Percentiles rank a stretch among this genome's conserved stretches.
These are phyloP conservation scores for Nezara viridula DNA, from an alignment of 2,888 invertebrate species.

Conservation along the genomic window DNA sequence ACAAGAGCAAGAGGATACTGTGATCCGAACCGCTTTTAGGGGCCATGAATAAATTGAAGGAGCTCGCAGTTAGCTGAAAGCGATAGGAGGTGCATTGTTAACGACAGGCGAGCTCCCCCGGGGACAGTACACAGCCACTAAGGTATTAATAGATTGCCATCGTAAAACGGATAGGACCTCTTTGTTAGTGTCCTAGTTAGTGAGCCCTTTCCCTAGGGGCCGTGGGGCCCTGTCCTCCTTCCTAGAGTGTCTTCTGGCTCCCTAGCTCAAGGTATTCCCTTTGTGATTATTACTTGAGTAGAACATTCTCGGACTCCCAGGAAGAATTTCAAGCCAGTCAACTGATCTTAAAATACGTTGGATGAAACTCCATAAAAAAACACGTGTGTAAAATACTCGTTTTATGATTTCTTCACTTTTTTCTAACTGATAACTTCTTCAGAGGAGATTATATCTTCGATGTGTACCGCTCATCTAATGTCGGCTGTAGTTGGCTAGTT, in stretches of 20 bases:
- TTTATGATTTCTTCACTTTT: too few species aligned
- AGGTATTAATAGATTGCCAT: slow-evolving; percentile 41
- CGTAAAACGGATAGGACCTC: slow-evolving; percentile 44
- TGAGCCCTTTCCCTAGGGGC: not conserved
- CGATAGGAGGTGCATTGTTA: slow-evolving; percentile 19
- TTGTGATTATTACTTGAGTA: not conserved
- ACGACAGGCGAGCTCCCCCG: not conserved
- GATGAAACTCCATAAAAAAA: too few species aligned
- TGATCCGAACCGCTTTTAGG: not conserved
- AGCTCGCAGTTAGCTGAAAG: not conserved
- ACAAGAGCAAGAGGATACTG: not conserved
- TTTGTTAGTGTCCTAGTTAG: slow-evolving; percentile 38
- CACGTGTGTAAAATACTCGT: too few species aligned
- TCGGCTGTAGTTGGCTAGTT: too few species aligned
- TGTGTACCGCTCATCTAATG: too few species aligned
- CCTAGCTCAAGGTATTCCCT: not conserved
- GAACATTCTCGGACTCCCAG: not conserved
- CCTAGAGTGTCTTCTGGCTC: not conserved
- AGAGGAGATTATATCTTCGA: too few species aligned
- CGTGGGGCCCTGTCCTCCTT: not conserved
- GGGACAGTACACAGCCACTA: not conserved
- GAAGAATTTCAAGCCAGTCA: not conserved
- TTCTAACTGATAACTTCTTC: too few species aligned
- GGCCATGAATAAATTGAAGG: slow-evolving; percentile 17
- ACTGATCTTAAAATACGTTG: not conserved